These are phyloP conservation scores for Gymnocephalus cernua DNA, from an alignment of 2,113 vertebrate species.

Conservation along the genomic window DNA sequence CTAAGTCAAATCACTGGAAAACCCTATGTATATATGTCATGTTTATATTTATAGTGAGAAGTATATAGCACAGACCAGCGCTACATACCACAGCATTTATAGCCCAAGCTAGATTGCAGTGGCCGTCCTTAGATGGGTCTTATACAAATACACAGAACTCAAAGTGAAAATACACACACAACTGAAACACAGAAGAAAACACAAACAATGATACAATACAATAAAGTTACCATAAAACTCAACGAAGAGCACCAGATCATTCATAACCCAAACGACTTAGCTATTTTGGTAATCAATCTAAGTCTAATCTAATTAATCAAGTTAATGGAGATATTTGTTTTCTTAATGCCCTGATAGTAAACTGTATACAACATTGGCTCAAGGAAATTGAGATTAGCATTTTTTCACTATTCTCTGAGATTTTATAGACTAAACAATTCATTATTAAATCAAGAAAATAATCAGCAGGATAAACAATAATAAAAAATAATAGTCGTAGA, in stretches of 20 bases:
- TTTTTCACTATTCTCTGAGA: not conserved
- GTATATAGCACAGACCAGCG: not conserved
- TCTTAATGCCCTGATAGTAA: not conserved
- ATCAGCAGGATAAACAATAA: not conserved
- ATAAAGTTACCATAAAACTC: not conserved
- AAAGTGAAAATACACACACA: not conserved
- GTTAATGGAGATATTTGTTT: not conserved
- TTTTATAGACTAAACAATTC: not conserved
- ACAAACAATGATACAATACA: not conserved
- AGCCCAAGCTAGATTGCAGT: not conserved
- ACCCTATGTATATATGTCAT: not conserved
- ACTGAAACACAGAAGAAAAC: not conserved
- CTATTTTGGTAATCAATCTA: too few relatives aligned
- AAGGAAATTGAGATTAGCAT: too few relatives aligned
- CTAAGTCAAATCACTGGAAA: not conserved
- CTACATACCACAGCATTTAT: conserved; percentile 18
- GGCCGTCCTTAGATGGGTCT: not conserved
- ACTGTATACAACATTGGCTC: not conserved
- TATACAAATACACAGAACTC: not conserved
- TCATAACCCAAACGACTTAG: too few relatives aligned
- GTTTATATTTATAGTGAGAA: conserved; percentile 23
- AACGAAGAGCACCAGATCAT: not conserved
- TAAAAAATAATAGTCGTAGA: not conserved
- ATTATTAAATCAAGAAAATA: not conserved
- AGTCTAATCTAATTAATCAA: too few relatives aligned